A percentile compares a stretch with the other conserved stretches of the same genome.
Conservation (phyloP, 2,113 vertebrate genomes). For the Nothocercus julius region DNA sequence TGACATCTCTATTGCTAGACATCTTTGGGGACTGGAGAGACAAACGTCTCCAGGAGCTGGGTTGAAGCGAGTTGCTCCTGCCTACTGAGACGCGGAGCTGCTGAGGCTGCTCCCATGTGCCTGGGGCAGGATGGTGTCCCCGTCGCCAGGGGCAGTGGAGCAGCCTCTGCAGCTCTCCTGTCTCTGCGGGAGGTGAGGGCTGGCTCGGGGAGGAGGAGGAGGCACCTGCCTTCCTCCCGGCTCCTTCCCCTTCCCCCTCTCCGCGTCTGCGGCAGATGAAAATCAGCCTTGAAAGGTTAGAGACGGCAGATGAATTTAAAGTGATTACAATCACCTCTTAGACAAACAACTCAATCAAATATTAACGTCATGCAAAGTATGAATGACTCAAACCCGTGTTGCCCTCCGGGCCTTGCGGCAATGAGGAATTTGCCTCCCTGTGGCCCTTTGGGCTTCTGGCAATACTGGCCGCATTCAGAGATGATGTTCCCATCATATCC, state of each 20-base stretch:
- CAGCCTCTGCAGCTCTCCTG: too few relatives aligned
- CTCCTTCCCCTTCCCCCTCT: not conserved
- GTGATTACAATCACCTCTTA: conserved; percentile 74
- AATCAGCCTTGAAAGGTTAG: conserved; percentile 71
- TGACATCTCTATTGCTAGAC: not conserved
- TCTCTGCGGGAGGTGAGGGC: not conserved
- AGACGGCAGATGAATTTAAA: conserved; percentile 71
- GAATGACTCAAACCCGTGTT: conserved; percentile 32
- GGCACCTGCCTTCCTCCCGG: conserved; percentile 31
- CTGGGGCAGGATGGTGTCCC: not conserved
- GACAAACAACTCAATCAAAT: conserved; percentile 74
- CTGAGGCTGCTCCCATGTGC: not conserved
- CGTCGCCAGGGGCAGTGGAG: not conserved
- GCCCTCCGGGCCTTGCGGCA: conserved; percentile 36
- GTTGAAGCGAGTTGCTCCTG: not conserved
- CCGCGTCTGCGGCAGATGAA: not conserved
- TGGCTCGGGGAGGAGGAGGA: not conserved
- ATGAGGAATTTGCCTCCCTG: not conserved
- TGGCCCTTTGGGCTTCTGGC: not conserved
- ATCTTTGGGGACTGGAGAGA: not conserved
- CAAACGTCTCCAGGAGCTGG: not conserved
- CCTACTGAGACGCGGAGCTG: not conserved
- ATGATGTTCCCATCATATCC: not conserved
- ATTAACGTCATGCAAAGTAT: conserved; percentile 46
- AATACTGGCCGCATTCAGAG: fast-evolving